Percentiles rank a stretch among this genome's conserved stretches.
Evolutionary conservation across 2,888 invertebrate genomes (phyloP).

Genomic region (Ormyrus thymus): DNA sequence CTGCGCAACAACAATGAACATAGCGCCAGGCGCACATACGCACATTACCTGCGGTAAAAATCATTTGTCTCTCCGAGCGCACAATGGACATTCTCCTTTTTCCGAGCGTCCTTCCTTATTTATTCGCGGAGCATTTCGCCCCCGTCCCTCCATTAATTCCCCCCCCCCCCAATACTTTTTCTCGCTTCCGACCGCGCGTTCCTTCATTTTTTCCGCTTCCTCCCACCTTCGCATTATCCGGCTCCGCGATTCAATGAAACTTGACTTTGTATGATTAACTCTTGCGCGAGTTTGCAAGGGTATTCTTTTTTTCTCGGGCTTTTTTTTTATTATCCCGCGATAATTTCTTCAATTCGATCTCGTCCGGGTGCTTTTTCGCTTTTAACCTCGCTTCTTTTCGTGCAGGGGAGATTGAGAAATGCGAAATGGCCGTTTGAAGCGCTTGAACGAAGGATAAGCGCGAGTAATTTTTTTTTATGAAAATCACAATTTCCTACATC

Average conservation of each 20-base stretch:
- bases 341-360: conserved; percentile 1
- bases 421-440: too few species aligned
- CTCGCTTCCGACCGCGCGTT: neutral
- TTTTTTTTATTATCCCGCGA: conserved; percentile 6
- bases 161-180: neutral
- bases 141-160: neutral
- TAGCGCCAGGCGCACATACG: too few species aligned
- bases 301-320: neutral
- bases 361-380: too few species aligned
- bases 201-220: neutral
- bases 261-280: conserved; percentile 28
- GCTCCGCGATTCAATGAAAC: conserved; percentile 4
- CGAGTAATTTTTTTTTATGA: too few species aligned
- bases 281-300: neutral
- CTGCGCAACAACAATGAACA: too few species aligned
- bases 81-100: too few species aligned
- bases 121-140: conserved; percentile 23
- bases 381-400: too few species aligned
- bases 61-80: too few species aligned
- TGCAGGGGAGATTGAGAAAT: too few species aligned
- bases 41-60: too few species aligned
- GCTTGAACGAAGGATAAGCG: too few species aligned
- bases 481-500: too few species aligned
- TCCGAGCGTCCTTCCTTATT: conserved; percentile 11
- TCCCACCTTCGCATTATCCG: neutral